phyloP scores from a whole-genome alignment of 2,888 invertebrate species.

The Crossocerus cetratus region DNA sequence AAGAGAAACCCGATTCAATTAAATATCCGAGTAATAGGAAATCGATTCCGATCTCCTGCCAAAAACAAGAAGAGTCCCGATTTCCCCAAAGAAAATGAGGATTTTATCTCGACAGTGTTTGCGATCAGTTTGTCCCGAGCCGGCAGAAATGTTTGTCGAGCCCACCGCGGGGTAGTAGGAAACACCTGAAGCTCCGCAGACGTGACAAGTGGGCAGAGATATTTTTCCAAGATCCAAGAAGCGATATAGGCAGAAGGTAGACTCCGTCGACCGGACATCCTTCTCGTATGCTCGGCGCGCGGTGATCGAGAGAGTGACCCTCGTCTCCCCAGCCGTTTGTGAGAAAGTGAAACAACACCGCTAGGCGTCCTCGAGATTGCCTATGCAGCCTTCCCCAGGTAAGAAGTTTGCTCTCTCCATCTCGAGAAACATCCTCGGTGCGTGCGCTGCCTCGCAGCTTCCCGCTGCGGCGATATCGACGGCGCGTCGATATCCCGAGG shows the following conservation, averaged over 20 bases:
- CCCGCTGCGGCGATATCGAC: background rate
- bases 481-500: background rate
- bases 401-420: constrained; percentile 7
- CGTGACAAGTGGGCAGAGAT: constrained; percentile 25
- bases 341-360: constrained; percentile 38
- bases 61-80: no score
- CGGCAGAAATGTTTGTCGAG: background rate
- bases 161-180: background rate
- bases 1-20: no score
- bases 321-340: constrained; percentile 29
- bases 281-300: constrained; percentile 13
- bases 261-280: constrained; percentile 9
- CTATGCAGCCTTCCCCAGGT: constrained; percentile 7
- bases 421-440: background rate
- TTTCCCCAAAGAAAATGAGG: no score
- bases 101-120: no score
- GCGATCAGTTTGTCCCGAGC: background rate
- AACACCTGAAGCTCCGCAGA: constrained; percentile 10
- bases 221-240: constrained; percentile 24
- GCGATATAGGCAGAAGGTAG: constrained; percentile 11
- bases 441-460: background rate
- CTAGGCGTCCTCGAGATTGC: constrained; percentile 25
- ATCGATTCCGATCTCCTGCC: no score
- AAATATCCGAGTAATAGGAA: no score
- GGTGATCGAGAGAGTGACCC: constrained; percentile 27